These are phyloP conservation scores for Tetropium fuscum DNA, from an alignment of 2,888 invertebrate genomes.

Conservation along the genomic window DNA sequence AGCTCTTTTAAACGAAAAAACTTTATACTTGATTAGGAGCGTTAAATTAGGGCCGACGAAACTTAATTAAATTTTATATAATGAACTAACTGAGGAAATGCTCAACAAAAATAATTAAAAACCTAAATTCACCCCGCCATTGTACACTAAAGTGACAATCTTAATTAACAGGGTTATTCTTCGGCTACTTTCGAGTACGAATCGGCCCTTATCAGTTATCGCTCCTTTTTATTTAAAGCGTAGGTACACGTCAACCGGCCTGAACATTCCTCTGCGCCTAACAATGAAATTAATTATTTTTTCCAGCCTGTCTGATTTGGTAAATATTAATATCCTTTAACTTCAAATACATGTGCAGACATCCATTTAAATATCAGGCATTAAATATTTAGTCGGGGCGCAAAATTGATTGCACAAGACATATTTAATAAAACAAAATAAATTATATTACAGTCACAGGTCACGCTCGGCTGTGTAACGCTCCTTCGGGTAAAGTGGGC, in stretches of 20 bases:
- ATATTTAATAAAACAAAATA: too few species aligned
- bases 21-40: constrained; percentile 69
- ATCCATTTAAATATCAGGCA: too few species aligned
- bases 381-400: too few species aligned
- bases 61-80: constrained; percentile 69
- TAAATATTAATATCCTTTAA: too few species aligned
- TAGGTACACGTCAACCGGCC: constrained; percentile 17
- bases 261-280: constrained; percentile 5
- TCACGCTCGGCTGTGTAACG: too few species aligned
- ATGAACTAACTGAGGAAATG: constrained; percentile 69
- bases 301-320: too few species aligned
- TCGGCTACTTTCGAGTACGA: constrained; percentile 60
- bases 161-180: constrained; percentile 67
- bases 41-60: constrained; percentile 68
- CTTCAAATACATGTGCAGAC: too few species aligned
- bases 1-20: constrained; percentile 63
- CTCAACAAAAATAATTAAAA: constrained; percentile 69
- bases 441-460: too few species aligned
- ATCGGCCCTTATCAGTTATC: constrained; percentile 62
- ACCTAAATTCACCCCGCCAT: constrained; percentile 66
- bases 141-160: constrained; percentile 67
- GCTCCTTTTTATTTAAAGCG: constrained; percentile 53
- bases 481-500: too few species aligned
- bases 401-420: too few species aligned
- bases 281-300: constrained; percentile 17